These are phyloP conservation scores for Phortica okadai DNA, from an alignment of 2,888 invertebrate genomes.

Conservation along the genomic window DNA sequence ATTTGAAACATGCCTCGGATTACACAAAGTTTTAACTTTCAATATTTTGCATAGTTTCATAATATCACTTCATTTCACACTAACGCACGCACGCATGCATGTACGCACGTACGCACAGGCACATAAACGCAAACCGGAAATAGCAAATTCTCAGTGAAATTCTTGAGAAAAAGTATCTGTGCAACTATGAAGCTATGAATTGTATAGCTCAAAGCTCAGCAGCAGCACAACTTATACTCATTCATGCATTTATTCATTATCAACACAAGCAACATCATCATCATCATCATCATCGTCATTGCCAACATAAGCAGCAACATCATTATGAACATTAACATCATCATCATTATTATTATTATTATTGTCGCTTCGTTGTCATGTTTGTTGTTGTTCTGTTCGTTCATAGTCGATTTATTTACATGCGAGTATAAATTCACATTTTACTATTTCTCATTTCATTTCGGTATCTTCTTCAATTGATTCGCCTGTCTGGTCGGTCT, in stretches of 20 bases:
- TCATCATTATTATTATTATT: background rate
- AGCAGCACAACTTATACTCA: background rate
- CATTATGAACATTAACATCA: background rate
- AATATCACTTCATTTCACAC: too few relatives aligned
- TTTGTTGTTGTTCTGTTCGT: slow-evolving; percentile 21
- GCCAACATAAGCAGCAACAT: background rate
- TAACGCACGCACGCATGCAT: background rate
- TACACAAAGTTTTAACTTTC: too few relatives aligned
- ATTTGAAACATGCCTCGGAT: too few relatives aligned
- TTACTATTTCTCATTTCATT: slow-evolving; percentile 7
- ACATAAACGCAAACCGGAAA: slow-evolving; percentile 3
- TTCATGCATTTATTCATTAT: slow-evolving; percentile 19
- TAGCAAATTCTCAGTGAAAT: slow-evolving; percentile 13
- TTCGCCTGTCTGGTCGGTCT: slow-evolving; percentile 66
- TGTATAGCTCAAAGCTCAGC: background rate
- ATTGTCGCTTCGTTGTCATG: slow-evolving; percentile 1
- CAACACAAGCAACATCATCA: background rate
- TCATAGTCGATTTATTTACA: slow-evolving; percentile 23
- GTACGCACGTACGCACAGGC: background rate
- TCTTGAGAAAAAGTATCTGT: background rate
- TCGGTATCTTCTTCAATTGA: slow-evolving; percentile 66
- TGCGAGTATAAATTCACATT: slow-evolving; percentile 13
- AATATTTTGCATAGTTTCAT: too few relatives aligned
- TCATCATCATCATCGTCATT: background rate
- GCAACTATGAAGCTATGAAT: background rate